A percentile compares a stretch with the other conserved stretches of the same genome.
Evolutionary conservation across 1,140 invertebrate genomes (phyloP).

Genomic region (Drosophila nebulosa): DNA sequence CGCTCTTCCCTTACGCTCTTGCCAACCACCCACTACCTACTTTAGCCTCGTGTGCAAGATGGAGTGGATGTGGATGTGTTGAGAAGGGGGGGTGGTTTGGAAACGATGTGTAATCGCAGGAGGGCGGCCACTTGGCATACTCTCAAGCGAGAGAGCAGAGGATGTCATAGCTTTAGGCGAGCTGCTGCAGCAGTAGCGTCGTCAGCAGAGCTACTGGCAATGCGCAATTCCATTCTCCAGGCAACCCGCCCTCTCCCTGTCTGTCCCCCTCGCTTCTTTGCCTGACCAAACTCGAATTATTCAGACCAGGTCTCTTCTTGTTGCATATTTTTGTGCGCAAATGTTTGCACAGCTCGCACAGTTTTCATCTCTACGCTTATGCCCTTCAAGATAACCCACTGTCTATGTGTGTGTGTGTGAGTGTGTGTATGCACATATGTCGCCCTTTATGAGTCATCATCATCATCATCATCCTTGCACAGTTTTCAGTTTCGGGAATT

Average conservation of each 20-base stretch:
- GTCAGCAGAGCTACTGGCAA: conserved; percentile 44
- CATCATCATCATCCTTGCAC: conserved; percentile 40
- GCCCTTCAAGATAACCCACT: conserved; percentile 35
- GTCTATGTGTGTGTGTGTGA: conserved; percentile 5
- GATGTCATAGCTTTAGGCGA: conserved; percentile 57
- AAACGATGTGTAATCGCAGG: conserved; percentile 35
- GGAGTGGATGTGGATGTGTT: background rate
- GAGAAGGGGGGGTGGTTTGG: background rate
- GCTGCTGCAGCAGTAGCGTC: conserved; percentile 15
- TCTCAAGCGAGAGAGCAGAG: conserved; percentile 24
- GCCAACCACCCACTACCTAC: background rate
- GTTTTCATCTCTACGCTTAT: conserved; percentile 26
- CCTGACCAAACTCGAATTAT: conserved; percentile 68
- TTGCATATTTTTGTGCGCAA: conserved; percentile 74
- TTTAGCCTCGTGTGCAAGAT: background rate
- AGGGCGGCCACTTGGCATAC: conserved; percentile 46
- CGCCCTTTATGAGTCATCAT: conserved; percentile 54
- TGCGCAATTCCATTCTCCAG: conserved; percentile 34
- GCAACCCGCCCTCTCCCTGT: background rate
- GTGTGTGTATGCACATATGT: conserved; percentile 19
- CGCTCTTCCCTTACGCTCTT: background rate
- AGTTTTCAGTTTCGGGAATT: conserved; percentile 60
- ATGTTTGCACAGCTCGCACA: conserved; percentile 64
- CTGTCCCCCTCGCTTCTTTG: background rate
- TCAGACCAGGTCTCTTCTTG: conserved; percentile 62